A percentile compares a stretch with the other conserved stretches of the same genome.
phyloP scores from a whole-genome alignment of 37 sponge, comb jelly and placozoan genomes.

The Mnemiopsis leidyi region DNA sequence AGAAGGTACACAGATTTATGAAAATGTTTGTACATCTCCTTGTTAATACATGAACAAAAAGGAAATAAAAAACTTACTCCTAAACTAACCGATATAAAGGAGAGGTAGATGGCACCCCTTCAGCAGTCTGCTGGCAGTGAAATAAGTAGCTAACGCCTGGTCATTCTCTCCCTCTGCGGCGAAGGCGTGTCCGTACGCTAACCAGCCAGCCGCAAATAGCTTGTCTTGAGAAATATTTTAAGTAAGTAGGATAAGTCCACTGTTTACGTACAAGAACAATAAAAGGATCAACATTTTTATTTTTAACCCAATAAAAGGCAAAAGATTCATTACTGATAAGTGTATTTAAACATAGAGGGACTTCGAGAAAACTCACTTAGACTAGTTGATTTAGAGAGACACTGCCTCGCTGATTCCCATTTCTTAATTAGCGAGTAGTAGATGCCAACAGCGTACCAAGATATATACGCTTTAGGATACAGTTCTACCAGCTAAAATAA shows the following conservation, averaged over 20 bases:
- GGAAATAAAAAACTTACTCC: too few species aligned
- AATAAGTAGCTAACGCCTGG: conserved; percentile 46
- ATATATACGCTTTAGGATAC: conserved; percentile 53
- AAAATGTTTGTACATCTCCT: too few species aligned
- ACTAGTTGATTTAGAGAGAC: conserved; percentile 35
- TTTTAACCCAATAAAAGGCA: too few species aligned
- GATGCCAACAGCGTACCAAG: conserved; percentile 56
- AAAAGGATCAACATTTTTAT: too few species aligned
- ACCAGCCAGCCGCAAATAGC: conserved; percentile 47
- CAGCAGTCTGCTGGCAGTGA: conserved; percentile 50
- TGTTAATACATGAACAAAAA: too few species aligned
- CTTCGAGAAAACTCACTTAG: too few species aligned
- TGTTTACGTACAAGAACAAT: too few species aligned
- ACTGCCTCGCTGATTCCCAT: conserved; percentile 52
- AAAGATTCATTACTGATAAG: too few species aligned
- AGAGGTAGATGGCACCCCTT: conserved; percentile 60
- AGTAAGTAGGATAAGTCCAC: too few species aligned
- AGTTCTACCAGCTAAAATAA: conserved; percentile 6
- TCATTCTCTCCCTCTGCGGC: conserved; percentile 60
- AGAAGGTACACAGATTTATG: too few species aligned
- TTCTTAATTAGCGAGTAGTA: conserved; percentile 60
- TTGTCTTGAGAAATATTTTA: too few species aligned
- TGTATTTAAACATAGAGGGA: too few species aligned
- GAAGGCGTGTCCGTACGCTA: conserved; percentile 58
- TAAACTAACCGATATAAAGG: conserved; percentile 42